Base-by-base conservation (phyloP, 2,888 invertebrate species). In the Lissonota sp. region DNA sequence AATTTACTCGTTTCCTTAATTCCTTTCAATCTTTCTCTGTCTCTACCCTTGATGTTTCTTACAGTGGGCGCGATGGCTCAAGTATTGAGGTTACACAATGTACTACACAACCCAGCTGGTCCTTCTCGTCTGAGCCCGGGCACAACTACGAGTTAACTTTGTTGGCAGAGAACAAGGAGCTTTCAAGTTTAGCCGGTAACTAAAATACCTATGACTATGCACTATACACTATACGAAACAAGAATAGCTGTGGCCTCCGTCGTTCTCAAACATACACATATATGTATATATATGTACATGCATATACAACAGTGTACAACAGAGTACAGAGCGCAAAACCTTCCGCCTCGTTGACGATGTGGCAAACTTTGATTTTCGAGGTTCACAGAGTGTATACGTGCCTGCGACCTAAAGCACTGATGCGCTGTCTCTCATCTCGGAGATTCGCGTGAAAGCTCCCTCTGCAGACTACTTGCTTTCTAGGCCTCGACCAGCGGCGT, bases 301-400 rank as follows among this genome's bases (percentile, higher is more conserved):
- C 12, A 12, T 57, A 37, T 49, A 53, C 51, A 53, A 44, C 63
- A 55, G 12, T 16, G 16, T 53, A 12, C 14, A 53, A 26, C 26
- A 26, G 53, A 53, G 49, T 64, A 42, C 42, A 62, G 46, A 42
- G 70, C 63, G 57, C 70, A 70, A 75, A 79, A 71, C 71, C 80
- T 63, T 72, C 60, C 62, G 12, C 75, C 66, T 75, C 75, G 66
- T 57, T 76, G 75, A 67, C 71, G 62, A 71, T n/a, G 12, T 14
- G 14, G 16, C 67, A 71, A 80, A 80, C 71, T 80, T 80, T 76
- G 62, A 72, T 67, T 71, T 72, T 67, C 62, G 37, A 12, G n/a
- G 60, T 44, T 60, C 53, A 53, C 46, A 58, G 44, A 16, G 14
- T n/a, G 14, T 12, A 55, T 44, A 39, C 66, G 10, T 7, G 5